Conservation (phyloP, 2,113 vertebrate genomes). For the Formicarius rufipectus region DNA sequence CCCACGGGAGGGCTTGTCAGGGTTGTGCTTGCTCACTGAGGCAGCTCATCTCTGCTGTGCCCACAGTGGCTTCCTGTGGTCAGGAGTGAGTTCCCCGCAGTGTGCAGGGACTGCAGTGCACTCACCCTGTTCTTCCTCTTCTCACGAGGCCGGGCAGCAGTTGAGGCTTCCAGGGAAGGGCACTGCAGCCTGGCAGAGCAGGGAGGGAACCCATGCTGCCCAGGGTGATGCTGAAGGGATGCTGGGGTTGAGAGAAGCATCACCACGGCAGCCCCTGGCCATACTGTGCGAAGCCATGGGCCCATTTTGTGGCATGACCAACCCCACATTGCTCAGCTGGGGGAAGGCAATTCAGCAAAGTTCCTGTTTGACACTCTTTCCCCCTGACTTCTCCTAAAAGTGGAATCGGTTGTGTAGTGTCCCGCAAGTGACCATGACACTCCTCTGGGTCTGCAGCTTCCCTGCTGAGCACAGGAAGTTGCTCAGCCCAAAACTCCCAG, state of each 20-base stretch:
- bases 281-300: rapidly evolving
- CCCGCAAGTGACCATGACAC: background rate
- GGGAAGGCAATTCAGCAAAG: background rate
- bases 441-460: background rate
- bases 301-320: background rate
- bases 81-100: background rate
- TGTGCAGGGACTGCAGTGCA: rapidly evolving
- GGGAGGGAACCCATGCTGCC: rapidly evolving
- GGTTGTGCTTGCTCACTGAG: rapidly evolving
- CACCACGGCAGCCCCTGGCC: background rate
- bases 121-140: background rate
- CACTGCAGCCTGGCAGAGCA: background rate
- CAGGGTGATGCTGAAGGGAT: background rate
- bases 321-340: rapidly evolving
- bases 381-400: background rate
- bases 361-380: rapidly evolving
- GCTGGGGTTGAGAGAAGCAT: background rate
- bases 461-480: background rate
- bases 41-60: background rate
- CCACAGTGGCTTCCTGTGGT: background rate
- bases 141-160: rapidly evolving
- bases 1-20: background rate
- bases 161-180: background rate
- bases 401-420: background rate
- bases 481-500: background rate